Evolutionary conservation across 2,113 vertebrate species (phyloP), one percentile per base, ranked within the genome.

Genomic region (Labrus mixtus): DNA sequence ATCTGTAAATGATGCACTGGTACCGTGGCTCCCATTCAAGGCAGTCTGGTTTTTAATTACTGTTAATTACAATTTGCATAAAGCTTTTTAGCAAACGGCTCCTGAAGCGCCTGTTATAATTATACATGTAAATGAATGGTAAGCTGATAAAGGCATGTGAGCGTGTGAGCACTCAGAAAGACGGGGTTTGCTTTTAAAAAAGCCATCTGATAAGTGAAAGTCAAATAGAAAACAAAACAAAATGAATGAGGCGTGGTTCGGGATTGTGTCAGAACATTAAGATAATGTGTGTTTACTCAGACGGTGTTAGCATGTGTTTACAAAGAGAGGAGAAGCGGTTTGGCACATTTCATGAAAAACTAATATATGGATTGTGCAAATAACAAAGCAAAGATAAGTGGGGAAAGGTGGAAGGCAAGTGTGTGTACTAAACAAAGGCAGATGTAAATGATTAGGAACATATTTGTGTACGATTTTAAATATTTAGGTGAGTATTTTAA

Each of bases 11-110:
- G 92, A 89, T 92, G 82, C 93, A 94, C 93, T 90, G 83, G 85
- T 83, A 91, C 81, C 90, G 87, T 86, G 86, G 89, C 92, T 91
- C 83, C 88, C 91, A 90, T 94, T 93, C 68, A 91, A 94, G 90
- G 92, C 89, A 87, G 93, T 85, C 81, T 75, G 86, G 90, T 75
- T 92, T 94, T 95, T 94, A 95, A 94, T 95, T 93, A 95, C 92
- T 74, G 93, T 94, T 96, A 95, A 96, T 96, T 95, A 93, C 88
- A 93, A 95, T 96, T 96, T 94, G 93, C 94, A 95, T 90, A 92
- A 90, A 93, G 94, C 93, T 93, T 94, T 95, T 95, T 84, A 92
- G 93, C 90, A 92, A 95, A 94, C 84, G 84, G 92, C 89, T 94
- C 91, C 91, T 93, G 85, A 92, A 93, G 91, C 91, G 91, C 83